Base-by-base conservation (phyloP, 2,797 vertebrate genomes). In the Acrocephalus scirpaceus region DNA sequence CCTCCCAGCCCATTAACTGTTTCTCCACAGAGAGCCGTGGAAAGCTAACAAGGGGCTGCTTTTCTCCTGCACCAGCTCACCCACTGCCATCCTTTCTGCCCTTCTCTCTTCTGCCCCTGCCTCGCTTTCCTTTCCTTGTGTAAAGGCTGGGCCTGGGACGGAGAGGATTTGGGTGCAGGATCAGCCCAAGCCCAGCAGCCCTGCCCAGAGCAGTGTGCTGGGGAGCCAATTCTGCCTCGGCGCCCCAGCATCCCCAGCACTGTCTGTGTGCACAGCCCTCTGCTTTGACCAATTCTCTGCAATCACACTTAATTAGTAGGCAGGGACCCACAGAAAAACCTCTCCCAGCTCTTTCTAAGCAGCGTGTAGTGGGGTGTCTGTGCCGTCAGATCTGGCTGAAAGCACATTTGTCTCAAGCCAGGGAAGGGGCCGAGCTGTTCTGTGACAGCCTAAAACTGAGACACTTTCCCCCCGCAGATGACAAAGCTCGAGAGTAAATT, bases 401-500 rank as follows among this genome's bases (percentile, higher is more conserved):
- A 90, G 64, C 6, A 0, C 8, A 0, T 92, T 92, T 90, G 54
- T 92, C 84, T 85, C 58, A 19, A 54, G 77, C 22, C 15, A 38
- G 67, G 58, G 34, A 90, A 70, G 58, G 62, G 73, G 34, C 64
- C 13, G 60, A 69, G 84, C 11, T 65, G 42, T n/a, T 76, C 79
- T 5, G 1, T 1, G 1, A 16, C 72, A 67, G 88, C 83, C 72
- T 66, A 26, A 84, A 90, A 62, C 61, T 57, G 34, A 92, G 72
- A 42, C 16, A 0, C 53, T 60, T 86, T 89, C 9, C 6, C 6
- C 7, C 76, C 5, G 6, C 2, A 14, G 58, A 62, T 84, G 91
- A 76, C 65, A 95, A 88, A 93, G 92, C 79, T 53, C 5, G 16
- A 64, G 86, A 89, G 96, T 95, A 91, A 92, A 97, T 96, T 93